phyloP scores from a whole-genome alignment of 2,113 vertebrate genomes.

The Myotis brandtii region DNA sequence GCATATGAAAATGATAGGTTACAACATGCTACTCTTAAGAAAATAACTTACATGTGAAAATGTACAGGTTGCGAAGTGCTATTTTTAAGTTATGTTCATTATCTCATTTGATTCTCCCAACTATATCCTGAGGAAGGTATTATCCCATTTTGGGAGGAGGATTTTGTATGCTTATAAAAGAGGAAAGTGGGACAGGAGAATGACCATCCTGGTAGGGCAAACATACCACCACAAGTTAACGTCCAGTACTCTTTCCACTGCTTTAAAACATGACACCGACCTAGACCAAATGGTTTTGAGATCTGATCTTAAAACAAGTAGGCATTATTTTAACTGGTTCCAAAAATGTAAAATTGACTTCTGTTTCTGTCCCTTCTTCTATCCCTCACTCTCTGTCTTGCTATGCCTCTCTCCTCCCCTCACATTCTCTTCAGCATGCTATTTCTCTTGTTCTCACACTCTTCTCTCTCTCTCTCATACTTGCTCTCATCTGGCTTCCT shows the following conservation, averaged over 20 bases:
- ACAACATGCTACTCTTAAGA: neutral
- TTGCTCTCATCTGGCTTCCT: neutral
- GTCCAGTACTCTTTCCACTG: neutral
- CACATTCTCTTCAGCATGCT: neutral
- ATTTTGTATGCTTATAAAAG: neutral
- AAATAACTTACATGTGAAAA: neutral
- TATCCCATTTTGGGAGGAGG: neutral
- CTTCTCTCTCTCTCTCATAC: neutral
- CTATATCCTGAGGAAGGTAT: neutral
- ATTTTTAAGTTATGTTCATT: neutral
- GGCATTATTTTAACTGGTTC: neutral
- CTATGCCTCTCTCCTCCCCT: no score
- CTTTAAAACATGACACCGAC: neutral
- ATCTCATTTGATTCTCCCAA: neutral
- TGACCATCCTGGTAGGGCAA: rapidly evolving
- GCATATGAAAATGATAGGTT: neutral
- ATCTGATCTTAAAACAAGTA: neutral
- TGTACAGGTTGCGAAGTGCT: neutral
- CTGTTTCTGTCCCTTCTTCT: neutral
- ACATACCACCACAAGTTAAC: neutral
- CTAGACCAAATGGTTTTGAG: neutral
- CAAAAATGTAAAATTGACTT: neutral
- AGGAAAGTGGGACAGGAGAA: neutral
- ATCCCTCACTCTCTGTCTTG: neutral
- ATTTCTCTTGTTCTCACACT: neutral